A percentile compares a stretch with the other conserved stretches of the same genome.
These are phyloP conservation scores for Theristicus caerulescens DNA, from an alignment of 2,113 vertebrate species.

Conservation along the genomic window DNA sequence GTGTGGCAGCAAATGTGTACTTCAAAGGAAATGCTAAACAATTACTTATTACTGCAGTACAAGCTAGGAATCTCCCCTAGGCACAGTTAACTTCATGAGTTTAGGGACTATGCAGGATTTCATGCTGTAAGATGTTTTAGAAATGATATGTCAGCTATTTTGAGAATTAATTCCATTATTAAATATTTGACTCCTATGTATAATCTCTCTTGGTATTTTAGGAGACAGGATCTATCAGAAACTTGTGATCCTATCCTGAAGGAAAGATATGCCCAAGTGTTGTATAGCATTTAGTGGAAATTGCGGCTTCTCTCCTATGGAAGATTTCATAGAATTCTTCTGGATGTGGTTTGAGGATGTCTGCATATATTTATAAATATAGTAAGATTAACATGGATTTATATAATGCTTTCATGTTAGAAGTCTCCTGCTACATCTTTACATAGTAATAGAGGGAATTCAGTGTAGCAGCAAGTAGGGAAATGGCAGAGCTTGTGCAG, in stretches of 20 bases:
- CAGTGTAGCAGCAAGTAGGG: neutral
- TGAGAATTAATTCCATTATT: constrained; percentile 24
- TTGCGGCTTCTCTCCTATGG: neutral
- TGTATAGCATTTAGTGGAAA: neutral
- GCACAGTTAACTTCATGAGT: constrained; percentile 3
- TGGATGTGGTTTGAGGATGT: neutral
- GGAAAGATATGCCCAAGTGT: neutral
- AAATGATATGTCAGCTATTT: constrained; percentile 20
- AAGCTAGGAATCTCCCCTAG: neutral
- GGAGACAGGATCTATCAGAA: neutral
- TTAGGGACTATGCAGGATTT: constrained; percentile 9
- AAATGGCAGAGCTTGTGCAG: neutral
- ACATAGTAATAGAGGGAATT: neutral
- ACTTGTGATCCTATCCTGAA: neutral
- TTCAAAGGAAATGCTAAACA: constrained; percentile 62
- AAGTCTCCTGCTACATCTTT: neutral
- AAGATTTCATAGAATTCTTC: neutral
- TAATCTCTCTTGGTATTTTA: neutral
- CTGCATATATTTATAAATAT: neutral
- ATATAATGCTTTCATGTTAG: neutral
- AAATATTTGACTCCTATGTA: neutral
- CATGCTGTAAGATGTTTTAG: constrained; percentile 14
- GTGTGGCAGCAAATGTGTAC: neutral
- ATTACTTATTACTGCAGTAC: constrained; percentile 33
- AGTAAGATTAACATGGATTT: neutral